phyloP scores from a whole-genome alignment of 2,888 invertebrate species.

The Anagyrus pseudococci region DNA sequence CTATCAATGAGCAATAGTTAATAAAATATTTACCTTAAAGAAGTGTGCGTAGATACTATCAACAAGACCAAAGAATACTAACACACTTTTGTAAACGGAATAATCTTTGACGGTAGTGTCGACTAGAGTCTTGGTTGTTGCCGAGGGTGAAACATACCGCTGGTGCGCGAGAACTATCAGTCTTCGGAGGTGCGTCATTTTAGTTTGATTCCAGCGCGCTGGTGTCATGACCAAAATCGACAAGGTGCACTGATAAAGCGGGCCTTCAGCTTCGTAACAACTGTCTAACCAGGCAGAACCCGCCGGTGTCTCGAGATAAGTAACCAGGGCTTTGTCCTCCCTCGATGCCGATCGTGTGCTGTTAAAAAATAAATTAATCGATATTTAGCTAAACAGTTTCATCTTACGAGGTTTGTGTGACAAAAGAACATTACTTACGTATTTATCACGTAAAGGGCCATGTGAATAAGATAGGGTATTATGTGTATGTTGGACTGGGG shows the following conservation, averaged over 20 bases:
- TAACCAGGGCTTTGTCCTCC: constrained; percentile 79
- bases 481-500: constrained; percentile 97
- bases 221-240: constrained; percentile 81
- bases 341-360: constrained; percentile 77
- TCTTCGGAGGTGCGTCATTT: constrained; percentile 77
- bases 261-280: constrained; percentile 89
- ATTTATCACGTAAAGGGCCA: constrained; percentile 92
- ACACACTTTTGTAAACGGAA: constrained; percentile 81
- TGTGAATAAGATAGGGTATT: constrained; percentile 91
- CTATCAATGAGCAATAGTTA: not conserved
- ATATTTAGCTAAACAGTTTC: not conserved
- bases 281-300: constrained; percentile 77
- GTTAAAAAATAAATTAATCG: not conserved
- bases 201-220: constrained; percentile 76
- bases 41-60: constrained; percentile 84
- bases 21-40: constrained; percentile 78
- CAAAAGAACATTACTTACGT: constrained; percentile 73
- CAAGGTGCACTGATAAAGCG: constrained; percentile 86
- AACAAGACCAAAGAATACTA: constrained; percentile 85
- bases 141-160: constrained; percentile 72
- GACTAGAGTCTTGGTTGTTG: constrained; percentile 66
- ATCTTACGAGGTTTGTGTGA: too few species aligned
- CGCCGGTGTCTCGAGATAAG: constrained; percentile 72
- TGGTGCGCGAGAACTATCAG: constrained; percentile 80
- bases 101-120: constrained; percentile 72